Percentiles rank a stretch among this genome's conserved stretches.
Evolutionary conservation across 92 coral and sea anemone genomes (phyloP).

Genomic region (Porites evermanni): DNA sequence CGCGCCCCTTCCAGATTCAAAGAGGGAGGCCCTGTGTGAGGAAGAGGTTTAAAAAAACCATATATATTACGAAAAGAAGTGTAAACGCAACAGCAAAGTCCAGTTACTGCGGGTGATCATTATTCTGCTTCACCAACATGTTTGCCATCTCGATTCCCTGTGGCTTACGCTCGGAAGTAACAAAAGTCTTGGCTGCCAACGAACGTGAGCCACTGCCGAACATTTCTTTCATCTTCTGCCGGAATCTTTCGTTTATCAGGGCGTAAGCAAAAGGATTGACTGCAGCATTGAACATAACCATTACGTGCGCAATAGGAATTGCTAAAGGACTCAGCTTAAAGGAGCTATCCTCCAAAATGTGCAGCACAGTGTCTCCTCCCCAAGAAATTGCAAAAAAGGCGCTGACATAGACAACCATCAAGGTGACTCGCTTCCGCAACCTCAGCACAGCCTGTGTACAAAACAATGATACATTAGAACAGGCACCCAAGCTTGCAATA

Average conservation of each 20-base stretch:
- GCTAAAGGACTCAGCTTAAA: not conserved
- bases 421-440: conserved; percentile 8
- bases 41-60: too few relatives aligned
- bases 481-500: not conserved
- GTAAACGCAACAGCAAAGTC: too few relatives aligned
- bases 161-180: too few relatives aligned
- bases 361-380: not conserved
- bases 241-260: not conserved
- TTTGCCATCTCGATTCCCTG: too few relatives aligned
- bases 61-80: too few relatives aligned
- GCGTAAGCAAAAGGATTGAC: not conserved
- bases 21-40: too few relatives aligned
- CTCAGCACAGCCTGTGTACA: conserved; percentile 5
- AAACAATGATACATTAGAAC: not conserved
- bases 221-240: not conserved
- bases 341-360: not conserved
- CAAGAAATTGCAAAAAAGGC: not conserved
- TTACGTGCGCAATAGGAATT: not conserved
- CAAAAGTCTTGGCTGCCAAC: not conserved
- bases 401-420: not conserved
- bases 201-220: not conserved
- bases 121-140: too few relatives aligned
- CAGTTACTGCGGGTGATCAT: too few relatives aligned
- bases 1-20: too few relatives aligned
- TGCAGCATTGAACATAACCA: not conserved